Conservation (phyloP, 2,797 vertebrate species). For the Falco cherrug region DNA sequence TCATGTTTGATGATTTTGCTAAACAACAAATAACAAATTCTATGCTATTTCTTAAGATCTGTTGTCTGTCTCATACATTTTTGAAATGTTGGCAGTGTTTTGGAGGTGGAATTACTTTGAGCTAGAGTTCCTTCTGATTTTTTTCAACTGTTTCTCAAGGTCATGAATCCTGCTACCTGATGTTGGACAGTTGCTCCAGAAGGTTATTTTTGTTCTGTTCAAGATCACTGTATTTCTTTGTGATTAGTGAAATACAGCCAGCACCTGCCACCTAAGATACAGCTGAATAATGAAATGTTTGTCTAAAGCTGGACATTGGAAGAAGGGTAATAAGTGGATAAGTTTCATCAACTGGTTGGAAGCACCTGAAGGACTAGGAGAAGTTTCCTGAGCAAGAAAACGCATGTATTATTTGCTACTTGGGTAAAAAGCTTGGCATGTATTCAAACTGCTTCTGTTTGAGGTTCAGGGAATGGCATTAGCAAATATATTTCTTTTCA, state of each 20-base stretch:
- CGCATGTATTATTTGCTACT: background rate
- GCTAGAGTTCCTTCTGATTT: background rate
- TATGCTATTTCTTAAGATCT: conserved; percentile 42
- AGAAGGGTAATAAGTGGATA: background rate
- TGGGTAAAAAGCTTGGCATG: background rate
- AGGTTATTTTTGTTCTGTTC: background rate
- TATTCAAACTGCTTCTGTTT: background rate
- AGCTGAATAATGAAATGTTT: background rate
- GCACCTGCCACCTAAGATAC: background rate
- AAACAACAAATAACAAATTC: conserved; percentile 47
- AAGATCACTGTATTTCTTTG: background rate
- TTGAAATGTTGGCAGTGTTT: conserved; percentile 42
- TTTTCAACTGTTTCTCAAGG: background rate
- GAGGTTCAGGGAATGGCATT: background rate
- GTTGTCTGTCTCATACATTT: conserved; percentile 36
- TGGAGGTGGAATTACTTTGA: background rate
- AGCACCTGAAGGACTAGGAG: background rate
- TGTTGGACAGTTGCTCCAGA: background rate
- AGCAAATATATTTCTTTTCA: background rate
- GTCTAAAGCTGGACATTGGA: background rate
- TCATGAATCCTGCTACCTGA: background rate
- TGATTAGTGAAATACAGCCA: background rate
- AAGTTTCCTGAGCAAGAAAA: background rate
- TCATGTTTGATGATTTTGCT: conserved; percentile 35
- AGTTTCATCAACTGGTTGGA: background rate